Conservation (phyloP, 1,140 invertebrate genomes). For the Monochamus saltuarius region DNA sequence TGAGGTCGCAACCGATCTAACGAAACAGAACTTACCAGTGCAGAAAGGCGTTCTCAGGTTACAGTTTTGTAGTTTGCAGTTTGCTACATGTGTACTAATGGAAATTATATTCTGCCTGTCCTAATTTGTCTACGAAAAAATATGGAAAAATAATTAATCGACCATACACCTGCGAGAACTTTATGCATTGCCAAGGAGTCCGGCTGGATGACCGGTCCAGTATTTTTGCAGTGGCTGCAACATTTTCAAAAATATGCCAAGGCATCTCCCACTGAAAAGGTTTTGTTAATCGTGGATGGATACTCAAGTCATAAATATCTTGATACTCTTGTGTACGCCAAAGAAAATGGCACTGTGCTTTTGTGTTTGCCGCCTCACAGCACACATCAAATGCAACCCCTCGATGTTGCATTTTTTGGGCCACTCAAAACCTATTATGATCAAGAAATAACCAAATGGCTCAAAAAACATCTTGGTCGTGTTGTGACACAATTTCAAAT, state of each 20-base stretch:
- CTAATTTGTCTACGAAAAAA: slow-evolving; percentile 19
- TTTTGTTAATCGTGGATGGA: too few species aligned
- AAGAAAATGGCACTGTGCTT: slow-evolving; percentile 34
- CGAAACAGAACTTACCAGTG: slow-evolving; percentile 37
- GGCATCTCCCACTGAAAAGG: too few species aligned
- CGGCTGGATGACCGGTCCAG: too few species aligned
- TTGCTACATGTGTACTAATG: slow-evolving; percentile 5
- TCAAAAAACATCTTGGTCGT: slow-evolving; percentile 36
- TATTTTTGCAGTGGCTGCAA: too few species aligned
- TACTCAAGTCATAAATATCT: slow-evolving; percentile 44
- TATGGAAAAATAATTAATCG: too few species aligned
- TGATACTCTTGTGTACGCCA: slow-evolving; percentile 32
- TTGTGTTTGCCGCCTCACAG: slow-evolving; percentile 51
- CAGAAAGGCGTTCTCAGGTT: slow-evolving; percentile 43
- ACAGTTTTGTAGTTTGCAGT: too few species aligned
- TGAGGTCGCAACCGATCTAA: too few species aligned
- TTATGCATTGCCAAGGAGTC: too few species aligned
- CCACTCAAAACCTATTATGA: slow-evolving; percentile 48
- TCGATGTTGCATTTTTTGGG: slow-evolving; percentile 51
- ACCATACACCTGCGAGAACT: too few species aligned
- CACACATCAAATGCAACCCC: slow-evolving; percentile 49
- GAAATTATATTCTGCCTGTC: slow-evolving; percentile 1
- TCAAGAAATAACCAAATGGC: slow-evolving; percentile 35
- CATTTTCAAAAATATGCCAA: too few species aligned
- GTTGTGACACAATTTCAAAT: slow-evolving; percentile 39